Percentiles rank a stretch among this genome's conserved stretches.
phyloP scores from a whole-genome alignment of 2,888 invertebrate genomes.

The Drosophila gaucha region DNA sequence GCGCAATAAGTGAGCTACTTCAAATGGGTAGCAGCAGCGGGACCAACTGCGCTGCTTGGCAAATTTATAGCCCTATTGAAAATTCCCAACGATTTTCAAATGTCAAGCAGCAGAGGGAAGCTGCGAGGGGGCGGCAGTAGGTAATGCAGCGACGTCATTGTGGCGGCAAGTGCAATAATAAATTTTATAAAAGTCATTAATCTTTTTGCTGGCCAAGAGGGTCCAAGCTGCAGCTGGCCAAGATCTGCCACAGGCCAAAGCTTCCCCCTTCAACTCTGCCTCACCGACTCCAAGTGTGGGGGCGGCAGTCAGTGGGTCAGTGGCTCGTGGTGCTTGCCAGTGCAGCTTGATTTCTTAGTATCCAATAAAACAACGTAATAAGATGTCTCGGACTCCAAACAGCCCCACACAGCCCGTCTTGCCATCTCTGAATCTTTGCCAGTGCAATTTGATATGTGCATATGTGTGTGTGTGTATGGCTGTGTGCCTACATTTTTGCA shows the following conservation, averaged over 20 bases:
- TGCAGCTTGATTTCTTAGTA: constrained; percentile 68
- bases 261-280: neutral
- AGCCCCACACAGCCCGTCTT: neutral
- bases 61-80: constrained; percentile 61
- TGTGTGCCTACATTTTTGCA: constrained; percentile 35
- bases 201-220: constrained; percentile 59
- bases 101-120: neutral
- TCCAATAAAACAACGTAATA: constrained; percentile 79
- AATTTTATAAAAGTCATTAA: constrained; percentile 79
- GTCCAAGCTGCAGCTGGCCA: constrained; percentile 33
- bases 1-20: constrained; percentile 74
- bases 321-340: constrained; percentile 22
- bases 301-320: constrained; percentile 7
- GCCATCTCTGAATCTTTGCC: constrained; percentile 38
- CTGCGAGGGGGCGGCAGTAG: constrained; percentile 9
- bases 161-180: constrained; percentile 71
- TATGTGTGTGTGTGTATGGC: constrained; percentile 3
- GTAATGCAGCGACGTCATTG: constrained; percentile 53
- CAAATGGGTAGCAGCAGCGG: constrained; percentile 34
- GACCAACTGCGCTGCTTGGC: constrained; percentile 34
- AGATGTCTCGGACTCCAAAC: constrained; percentile 53
- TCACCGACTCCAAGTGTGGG: too few relatives aligned
- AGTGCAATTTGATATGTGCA: constrained; percentile 41
- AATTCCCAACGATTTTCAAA: constrained; percentile 53
- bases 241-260: neutral